Conservation (phyloP, 2,113 vertebrate species). For the Tor tambroides region DNA sequence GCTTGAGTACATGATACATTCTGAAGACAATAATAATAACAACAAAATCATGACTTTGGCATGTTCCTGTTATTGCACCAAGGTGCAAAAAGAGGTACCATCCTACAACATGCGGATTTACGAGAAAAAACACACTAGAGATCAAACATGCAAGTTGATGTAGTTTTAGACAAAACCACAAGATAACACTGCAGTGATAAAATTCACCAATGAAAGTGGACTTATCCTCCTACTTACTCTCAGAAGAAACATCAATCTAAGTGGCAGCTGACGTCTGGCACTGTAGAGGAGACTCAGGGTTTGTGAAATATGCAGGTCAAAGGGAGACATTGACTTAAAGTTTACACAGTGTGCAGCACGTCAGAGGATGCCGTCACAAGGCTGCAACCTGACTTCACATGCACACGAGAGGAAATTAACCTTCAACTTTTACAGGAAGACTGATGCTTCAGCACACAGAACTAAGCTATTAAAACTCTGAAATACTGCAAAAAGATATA, state of each 20-base stretch:
- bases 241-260: slow-evolving; percentile 20
- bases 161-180: neutral
- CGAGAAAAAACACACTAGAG: neutral
- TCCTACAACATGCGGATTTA: neutral
- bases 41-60: neutral
- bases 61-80: slow-evolving; percentile 38
- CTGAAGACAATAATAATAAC: neutral
- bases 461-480: neutral
- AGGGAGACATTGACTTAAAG: neutral
- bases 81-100: slow-evolving; percentile 36
- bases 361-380: slow-evolving; percentile 26
- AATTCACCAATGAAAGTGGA: slow-evolving; percentile 13
- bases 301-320: slow-evolving; percentile 12
- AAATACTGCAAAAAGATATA: too few relatives aligned
- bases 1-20: neutral
- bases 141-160: neutral
- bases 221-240: neutral
- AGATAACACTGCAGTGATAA: slow-evolving; percentile 29
- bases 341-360: slow-evolving; percentile 25
- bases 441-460: neutral
- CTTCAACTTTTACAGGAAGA: neutral
- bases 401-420: slow-evolving; percentile 11
- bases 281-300: neutral
- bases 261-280: neutral
- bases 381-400: slow-evolving; percentile 36